Conservation (phyloP, 64 coral and sea anemone species). For the Pocillopora damicornis region DNA sequence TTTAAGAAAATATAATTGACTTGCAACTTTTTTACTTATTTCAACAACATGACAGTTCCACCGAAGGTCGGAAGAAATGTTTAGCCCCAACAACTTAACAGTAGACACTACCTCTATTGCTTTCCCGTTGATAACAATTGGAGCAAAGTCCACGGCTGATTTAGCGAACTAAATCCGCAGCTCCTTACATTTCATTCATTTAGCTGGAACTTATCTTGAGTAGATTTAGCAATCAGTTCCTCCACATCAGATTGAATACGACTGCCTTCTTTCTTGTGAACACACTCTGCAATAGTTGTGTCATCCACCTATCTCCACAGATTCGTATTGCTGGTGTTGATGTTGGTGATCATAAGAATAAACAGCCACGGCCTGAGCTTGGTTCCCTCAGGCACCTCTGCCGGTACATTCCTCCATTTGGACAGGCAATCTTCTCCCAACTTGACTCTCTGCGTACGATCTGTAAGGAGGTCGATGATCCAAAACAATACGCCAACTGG, state of each 20-base stretch:
- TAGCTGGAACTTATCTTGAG: conserved; percentile 28
- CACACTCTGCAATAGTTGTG: conserved; percentile 41
- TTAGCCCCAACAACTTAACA: conserved; percentile 70
- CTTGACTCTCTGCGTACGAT: conserved; percentile 36
- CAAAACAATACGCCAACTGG: conserved; percentile 33
- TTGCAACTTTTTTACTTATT: neutral
- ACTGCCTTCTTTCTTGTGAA: conserved; percentile 17
- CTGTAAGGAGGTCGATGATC: conserved; percentile 33
- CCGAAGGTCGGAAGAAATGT: conserved; percentile 57
- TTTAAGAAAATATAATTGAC: conserved; percentile 27
- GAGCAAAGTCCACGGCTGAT: conserved; percentile 50
- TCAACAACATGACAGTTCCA: too few species aligned
- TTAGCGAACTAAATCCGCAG: neutral
- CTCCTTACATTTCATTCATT: neutral
- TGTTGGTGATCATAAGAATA: neutral
- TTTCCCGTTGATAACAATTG: conserved; percentile 60
- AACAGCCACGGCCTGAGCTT: conserved; percentile 31
- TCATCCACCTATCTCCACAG: conserved; percentile 30
- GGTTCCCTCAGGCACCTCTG: conserved; percentile 29
- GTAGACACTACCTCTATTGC: conserved; percentile 59
- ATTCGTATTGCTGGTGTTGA: too few species aligned
- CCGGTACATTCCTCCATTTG: conserved; percentile 28
- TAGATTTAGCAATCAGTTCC: conserved; percentile 29
- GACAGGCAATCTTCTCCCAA: conserved; percentile 24
- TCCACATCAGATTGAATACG: conserved; percentile 22